phyloP scores from a whole-genome alignment of 2,888 invertebrate genomes.

The Agrotis exclamationis region DNA sequence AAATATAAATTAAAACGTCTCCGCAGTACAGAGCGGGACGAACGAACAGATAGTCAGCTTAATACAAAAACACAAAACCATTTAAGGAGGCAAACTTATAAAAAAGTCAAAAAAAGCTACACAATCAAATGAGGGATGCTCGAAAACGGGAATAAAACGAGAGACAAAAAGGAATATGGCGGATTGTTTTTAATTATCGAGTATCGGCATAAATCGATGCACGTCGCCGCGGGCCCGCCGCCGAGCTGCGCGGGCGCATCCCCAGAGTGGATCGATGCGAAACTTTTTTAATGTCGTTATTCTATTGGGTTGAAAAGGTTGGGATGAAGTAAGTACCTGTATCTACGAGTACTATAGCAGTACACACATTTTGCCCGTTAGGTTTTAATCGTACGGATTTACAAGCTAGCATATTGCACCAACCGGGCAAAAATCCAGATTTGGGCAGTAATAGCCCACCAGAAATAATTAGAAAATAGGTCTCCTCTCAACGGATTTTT shows the following conservation, averaged over 20 bases:
- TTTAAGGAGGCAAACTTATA: constrained; percentile 72
- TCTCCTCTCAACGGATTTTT: no score
- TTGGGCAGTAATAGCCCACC: no score
- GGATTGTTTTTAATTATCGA: constrained; percentile 92
- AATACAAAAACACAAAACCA: constrained; percentile 80
- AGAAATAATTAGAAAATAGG: no score
- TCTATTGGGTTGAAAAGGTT: no score
- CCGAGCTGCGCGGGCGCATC: constrained; percentile 72
- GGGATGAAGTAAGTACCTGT: no score
- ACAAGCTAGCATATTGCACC: no score
- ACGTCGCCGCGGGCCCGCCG: constrained; percentile 88
- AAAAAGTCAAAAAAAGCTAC: constrained; percentile 82
- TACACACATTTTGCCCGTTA: no score
- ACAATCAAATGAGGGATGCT: constrained; percentile 91
- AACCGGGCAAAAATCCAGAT: no score
- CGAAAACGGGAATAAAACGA: constrained; percentile 89
- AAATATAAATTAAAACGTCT: constrained; percentile 89
- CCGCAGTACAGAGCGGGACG: constrained; percentile 78
- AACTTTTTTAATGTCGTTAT: no score
- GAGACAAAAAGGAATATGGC: constrained; percentile 89
- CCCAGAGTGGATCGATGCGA: constrained; percentile 68
- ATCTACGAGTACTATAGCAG: no score
- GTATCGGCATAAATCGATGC: constrained; percentile 91
- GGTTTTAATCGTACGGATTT: no score
- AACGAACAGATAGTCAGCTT: constrained; percentile 81